Base-by-base conservation (phyloP, 2,113 vertebrate genomes). In the Elachura formosa region DNA sequence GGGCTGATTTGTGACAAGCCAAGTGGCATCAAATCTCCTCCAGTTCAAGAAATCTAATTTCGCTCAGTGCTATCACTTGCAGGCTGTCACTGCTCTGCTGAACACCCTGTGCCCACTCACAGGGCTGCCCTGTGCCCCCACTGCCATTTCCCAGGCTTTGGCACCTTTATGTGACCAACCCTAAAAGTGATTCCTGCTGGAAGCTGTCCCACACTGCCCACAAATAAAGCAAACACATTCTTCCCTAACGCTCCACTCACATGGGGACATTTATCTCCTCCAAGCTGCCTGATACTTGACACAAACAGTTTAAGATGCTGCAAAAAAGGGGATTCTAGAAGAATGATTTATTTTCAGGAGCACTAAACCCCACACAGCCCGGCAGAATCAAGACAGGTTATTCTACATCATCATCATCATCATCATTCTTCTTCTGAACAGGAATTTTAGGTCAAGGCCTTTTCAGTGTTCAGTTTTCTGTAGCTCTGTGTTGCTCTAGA, bases 201-300 rank as follows among this genome's bases (percentile, higher is more conserved):
- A 33, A 79, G 34, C 58, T 66, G 62, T 12, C 26, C 55, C 36
- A 48, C 17, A 0, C 36, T 49, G n/a, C 36, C 61, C 46, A 62
- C 33, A 77, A 75, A 82, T 21, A 43, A n/a, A n/a, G n/a, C n/a
- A n/a, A 86, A 73, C 46, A 71, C 34, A 9, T n/a, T 19, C 21
- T 45, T 48, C 43, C 48, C 26, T 10, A 58, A 21, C 0, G 0
- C 46, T 83, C 34, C 34, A 1, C 38, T 63, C 8, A 0, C 49
- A 46, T 0, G 22, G 55, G 52, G 23, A 49, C 73, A 71, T 89
- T 92, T 33, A 34, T 84, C 69, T 74, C 76, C 63, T 33, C 55
- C 73, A 18, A 81, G 34, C 48, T 64, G 58, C 18, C 45, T 41
- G 31, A 31, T 59, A 5, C 40, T 69, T 26, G 64, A 77, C 76